Conservation (phyloP, 2,797 vertebrate genomes). For the Chlorospingus flavigularis region DNA sequence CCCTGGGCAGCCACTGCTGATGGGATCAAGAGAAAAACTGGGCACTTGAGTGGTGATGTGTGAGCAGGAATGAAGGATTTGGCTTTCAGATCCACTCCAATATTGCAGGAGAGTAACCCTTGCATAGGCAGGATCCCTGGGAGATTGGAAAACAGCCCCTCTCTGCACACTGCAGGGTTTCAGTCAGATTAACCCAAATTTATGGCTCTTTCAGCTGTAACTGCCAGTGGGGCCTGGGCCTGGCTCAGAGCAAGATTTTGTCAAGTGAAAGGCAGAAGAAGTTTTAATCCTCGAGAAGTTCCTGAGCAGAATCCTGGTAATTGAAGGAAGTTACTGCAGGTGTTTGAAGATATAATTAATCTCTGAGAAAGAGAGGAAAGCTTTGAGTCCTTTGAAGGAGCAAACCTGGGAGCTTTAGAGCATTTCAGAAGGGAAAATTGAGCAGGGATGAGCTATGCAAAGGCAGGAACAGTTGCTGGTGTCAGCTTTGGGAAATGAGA, state of each 20-base stretch:
- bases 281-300: not conserved
- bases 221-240: not conserved
- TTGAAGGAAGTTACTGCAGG: not conserved
- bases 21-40: not conserved
- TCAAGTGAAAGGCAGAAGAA: not conserved
- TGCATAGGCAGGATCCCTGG: not conserved
- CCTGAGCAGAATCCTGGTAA: not conserved
- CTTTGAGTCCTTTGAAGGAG: not conserved
- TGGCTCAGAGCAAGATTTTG: not conserved
- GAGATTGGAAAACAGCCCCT: not conserved
- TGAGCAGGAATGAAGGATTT: not conserved
- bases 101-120: not conserved
- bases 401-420: not conserved
- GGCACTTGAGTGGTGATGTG: not conserved
- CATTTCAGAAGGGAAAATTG: not conserved
- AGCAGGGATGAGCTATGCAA: not conserved
- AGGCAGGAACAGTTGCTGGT: not conserved
- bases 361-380: not conserved
- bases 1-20: not conserved
- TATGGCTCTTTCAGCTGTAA: not conserved
- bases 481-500: not conserved
- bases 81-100: not conserved
- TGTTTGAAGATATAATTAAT: conserved; percentile 31
- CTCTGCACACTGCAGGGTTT: not conserved
- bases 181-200: not conserved